Conservation (phyloP, 1,140 invertebrate genomes). For the Helicoverpa armigera region DNA sequence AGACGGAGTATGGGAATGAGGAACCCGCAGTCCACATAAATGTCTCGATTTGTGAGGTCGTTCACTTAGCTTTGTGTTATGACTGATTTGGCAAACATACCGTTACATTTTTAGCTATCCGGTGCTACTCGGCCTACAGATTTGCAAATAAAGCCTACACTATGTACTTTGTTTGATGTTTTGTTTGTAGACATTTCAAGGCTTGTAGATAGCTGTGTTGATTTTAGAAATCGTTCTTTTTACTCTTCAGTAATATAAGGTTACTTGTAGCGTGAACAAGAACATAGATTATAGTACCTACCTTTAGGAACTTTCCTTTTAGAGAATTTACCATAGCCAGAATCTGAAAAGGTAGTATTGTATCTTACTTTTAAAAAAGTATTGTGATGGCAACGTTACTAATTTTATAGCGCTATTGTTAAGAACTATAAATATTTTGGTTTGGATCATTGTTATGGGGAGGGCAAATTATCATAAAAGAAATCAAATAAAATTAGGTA, state of each 20-base stretch:
- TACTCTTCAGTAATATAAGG: not conserved
- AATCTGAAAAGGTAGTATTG: conserved; percentile 5
- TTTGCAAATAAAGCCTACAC: conserved; percentile 9
- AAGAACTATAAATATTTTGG: too few species aligned
- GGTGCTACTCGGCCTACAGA: conserved; percentile 28
- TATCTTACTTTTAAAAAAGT: too few species aligned
- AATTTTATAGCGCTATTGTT: too few species aligned
- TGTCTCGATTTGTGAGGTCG: conserved; percentile 67
- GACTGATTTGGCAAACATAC: conserved; percentile 75
- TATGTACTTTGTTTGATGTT: not conserved
- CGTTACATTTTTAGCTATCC: conserved; percentile 68
- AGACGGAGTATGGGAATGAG: conserved; percentile 48
- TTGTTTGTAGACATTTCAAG: conserved; percentile 36
- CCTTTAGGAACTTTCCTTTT: not conserved
- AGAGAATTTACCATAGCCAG: not conserved
- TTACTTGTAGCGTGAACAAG: conserved; percentile 9
- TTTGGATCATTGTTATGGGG: too few species aligned
- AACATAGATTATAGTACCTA: not conserved
- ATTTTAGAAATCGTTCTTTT: not conserved
- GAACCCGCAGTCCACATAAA: conserved; percentile 50
- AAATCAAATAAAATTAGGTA: too few species aligned
- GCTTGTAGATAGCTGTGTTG: not conserved
- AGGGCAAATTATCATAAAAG: too few species aligned
- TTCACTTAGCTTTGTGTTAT: conserved; percentile 72
- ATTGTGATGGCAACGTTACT: too few species aligned